Conservation (phyloP, 2,113 vertebrate species). For the Pampusana beccarii region DNA sequence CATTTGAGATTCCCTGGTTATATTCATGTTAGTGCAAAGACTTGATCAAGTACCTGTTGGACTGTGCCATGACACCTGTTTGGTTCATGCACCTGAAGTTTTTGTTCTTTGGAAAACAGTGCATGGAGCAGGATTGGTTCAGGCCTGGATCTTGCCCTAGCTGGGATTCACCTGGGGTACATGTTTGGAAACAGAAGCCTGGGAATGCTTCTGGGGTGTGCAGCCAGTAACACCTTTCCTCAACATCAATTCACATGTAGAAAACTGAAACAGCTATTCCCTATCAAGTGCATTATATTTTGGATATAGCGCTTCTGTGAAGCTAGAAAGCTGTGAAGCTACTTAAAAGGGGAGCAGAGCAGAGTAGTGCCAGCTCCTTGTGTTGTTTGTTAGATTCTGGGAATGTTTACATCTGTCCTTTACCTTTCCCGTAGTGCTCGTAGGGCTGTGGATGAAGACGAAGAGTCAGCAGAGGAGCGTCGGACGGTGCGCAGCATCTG, state of each 20-base stretch:
- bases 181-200: not conserved
- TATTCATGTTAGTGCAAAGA: not conserved
- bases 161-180: not conserved
- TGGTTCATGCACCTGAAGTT: not conserved
- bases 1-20: not conserved
- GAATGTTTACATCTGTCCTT: not conserved
- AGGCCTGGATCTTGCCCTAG: not conserved
- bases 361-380: not conserved
- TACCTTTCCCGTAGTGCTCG: conserved; percentile 64
- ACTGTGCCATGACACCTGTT: not conserved
- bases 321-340: not conserved
- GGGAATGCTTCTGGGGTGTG: not conserved
- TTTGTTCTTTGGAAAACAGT: not conserved
- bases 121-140: not conserved
- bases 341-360: not conserved
- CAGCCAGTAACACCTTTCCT: not conserved
- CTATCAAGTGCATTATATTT: not conserved
- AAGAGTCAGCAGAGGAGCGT: conserved; percentile 88
- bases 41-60: not conserved
- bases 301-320: not conserved
- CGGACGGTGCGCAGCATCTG: conserved; percentile 83
- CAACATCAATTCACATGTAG: not conserved
- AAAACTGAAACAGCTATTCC: not conserved
- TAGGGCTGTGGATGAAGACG: conserved; percentile 91
- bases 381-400: not conserved